Evolutionary conservation across 2,113 vertebrate species (phyloP).

Genomic region (Eubucco bourcierii): DNA sequence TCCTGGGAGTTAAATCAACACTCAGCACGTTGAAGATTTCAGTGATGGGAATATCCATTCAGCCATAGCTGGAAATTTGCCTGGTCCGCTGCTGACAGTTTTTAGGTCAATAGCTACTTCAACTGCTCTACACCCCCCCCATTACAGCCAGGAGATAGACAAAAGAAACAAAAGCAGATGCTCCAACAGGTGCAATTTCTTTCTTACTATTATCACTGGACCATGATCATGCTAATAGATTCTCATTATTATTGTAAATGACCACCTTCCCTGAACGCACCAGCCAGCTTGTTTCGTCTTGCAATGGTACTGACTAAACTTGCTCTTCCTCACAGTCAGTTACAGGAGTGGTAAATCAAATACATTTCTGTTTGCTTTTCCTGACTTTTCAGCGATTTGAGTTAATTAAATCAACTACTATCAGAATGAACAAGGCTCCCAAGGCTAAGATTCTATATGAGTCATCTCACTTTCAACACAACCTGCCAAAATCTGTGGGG

Average conservation of each 20-base stretch:
- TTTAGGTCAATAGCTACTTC: background rate
- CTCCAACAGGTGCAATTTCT: background rate
- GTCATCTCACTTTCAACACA: constrained; percentile 36
- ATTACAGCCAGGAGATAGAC: background rate
- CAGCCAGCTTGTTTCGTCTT: constrained; percentile 28
- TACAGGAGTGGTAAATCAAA: constrained; percentile 57
- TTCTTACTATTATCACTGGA: background rate
- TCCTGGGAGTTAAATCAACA: background rate
- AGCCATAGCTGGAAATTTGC: background rate
- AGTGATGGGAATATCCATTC: background rate
- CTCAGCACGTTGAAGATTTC: background rate
- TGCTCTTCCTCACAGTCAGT: background rate
- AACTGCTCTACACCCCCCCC: background rate
- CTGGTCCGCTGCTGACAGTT: background rate
- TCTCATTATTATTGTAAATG: background rate
- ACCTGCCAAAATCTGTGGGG: constrained; percentile 2
- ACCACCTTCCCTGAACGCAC: background rate
- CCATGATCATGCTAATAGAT: background rate
- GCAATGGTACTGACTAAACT: background rate
- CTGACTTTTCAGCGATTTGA: constrained; percentile 36
- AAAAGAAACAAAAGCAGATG: background rate
- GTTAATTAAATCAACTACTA: constrained; percentile 55
- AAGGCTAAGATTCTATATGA: constrained; percentile 45
- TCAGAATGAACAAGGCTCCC: constrained; percentile 28
- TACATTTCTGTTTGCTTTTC: constrained; percentile 50